These are phyloP conservation scores for Pelobates fuscus DNA, from an alignment of 2,113 vertebrate species.

Conservation along the genomic window DNA sequence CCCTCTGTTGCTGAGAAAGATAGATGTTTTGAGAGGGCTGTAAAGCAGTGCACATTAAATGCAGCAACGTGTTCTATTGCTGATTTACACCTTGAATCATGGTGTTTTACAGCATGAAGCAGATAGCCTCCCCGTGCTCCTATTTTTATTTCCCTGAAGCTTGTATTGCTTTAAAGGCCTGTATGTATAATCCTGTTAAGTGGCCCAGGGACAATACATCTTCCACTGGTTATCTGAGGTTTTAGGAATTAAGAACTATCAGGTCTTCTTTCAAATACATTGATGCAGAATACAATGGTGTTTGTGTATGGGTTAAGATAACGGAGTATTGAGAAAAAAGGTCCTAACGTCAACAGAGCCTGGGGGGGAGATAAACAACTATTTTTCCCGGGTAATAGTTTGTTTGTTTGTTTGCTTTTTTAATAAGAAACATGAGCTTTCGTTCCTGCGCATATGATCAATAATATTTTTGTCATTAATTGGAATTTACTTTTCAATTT, in stretches of 20 bases:
- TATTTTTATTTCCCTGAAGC: constrained; percentile 54
- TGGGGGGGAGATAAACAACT: constrained; percentile 30
- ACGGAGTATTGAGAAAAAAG: constrained; percentile 42
- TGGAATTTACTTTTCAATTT: no score
- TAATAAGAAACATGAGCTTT: no score
- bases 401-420: constrained; percentile 1
- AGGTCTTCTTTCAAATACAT: constrained; percentile 41
- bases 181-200: constrained; percentile 68
- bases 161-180: constrained; percentile 54
- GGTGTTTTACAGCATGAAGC: constrained; percentile 65
- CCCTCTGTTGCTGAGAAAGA: constrained; percentile 78
- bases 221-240: constrained; percentile 47
- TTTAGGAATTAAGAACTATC: constrained; percentile 36
- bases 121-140: constrained; percentile 54
- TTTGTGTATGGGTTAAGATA: constrained; percentile 54
- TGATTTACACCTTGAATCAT: constrained; percentile 80
- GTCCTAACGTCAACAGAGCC: neutral
- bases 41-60: constrained; percentile 75
- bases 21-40: constrained; percentile 78
- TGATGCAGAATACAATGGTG: constrained; percentile 45
- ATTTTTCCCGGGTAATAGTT: neutral
- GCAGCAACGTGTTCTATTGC: constrained; percentile 74
- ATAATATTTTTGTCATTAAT: no score
- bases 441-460: no score
- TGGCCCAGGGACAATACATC: constrained; percentile 54